Base-by-base conservation (phyloP, 2,797 vertebrate genomes). In the Esox masquinongy region DNA sequence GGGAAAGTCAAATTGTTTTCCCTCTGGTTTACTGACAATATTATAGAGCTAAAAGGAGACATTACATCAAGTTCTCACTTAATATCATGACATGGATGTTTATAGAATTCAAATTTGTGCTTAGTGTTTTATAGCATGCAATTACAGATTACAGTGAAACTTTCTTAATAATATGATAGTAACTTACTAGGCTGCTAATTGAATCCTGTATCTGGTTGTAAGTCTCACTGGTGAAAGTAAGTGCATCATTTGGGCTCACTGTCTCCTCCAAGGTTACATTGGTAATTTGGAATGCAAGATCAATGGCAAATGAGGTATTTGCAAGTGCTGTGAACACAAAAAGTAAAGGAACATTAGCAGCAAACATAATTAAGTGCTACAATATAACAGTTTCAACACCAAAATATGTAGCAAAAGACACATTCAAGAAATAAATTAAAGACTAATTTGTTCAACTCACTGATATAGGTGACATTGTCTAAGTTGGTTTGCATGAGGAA, bases 131-230 rank as follows among this genome's bases (percentile, higher is more conserved):
- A 14, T n/a, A n/a, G n/a, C 34, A 34, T 34, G 15, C 19, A n/a
- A 17, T 6, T 17, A 1, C 5, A 59, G 7, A n/a, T n/a, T 19
- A 5, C 4, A 0, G 15, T 59, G 7, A 19, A 22, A 1, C 53
- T 43, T 3, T 43, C 43, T 1, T 11, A 4, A 7, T 43, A 7
- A 43, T 4, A 59, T 59, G 5, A 59, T 19, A 59, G 17, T 22
- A n/a, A 11, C 53, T 59, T 59, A 59, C 53, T 19, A 59, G 53
- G 16, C 4, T 59, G 53, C n/a, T 9, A 59, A 9, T 59, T 19
- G 53, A 19, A n/a, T 59, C 19, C 53, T 59, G 53, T 59, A 59
- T 59, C 19, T n/a, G 63, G 63, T 66, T 22, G 56, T 59, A 59
- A 15, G 56, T 59, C 56, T 51, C 50, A 51, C 50, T 51, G 50